Percentiles rank a stretch among this genome's conserved stretches.
phyloP scores from a whole-genome alignment of 2,888 invertebrate species.

The Gastracanthus pulcherrimus region DNA sequence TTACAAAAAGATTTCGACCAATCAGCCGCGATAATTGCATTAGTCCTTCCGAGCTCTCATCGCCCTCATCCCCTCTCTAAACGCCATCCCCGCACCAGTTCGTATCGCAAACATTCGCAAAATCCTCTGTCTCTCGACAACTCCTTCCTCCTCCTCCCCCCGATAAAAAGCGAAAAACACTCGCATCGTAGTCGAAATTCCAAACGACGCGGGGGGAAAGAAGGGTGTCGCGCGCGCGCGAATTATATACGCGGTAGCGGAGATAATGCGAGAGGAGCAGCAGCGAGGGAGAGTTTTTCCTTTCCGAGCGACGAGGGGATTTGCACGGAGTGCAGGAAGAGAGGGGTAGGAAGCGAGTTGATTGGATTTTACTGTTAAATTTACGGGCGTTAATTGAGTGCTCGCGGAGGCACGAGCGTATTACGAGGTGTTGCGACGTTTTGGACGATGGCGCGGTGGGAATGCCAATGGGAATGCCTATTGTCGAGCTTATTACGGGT shows the following conservation, averaged over 20 bases:
- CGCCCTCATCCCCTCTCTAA: neutral
- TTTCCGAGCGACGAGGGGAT: neutral
- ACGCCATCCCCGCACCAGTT: conserved; percentile 13
- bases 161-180: neutral
- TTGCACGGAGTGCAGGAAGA: neutral
- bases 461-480: neutral
- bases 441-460: neutral
- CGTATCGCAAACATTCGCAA: neutral
- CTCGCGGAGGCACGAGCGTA: neutral
- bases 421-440: conserved; percentile 16
- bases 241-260: neutral
- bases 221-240: neutral
- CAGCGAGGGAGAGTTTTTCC: neutral
- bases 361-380: conserved; percentile 52
- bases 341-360: neutral
- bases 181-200: neutral
- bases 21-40: conserved; percentile 41
- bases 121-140: conserved; percentile 2
- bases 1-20: conserved; percentile 36
- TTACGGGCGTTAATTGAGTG: conserved; percentile 47
- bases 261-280: neutral
- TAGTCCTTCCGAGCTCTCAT: neutral
- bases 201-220: neutral
- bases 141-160: neutral
- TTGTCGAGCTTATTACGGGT: neutral